Conservation (phyloP, 2,113 vertebrate genomes). For the Donacobius atricapilla region DNA sequence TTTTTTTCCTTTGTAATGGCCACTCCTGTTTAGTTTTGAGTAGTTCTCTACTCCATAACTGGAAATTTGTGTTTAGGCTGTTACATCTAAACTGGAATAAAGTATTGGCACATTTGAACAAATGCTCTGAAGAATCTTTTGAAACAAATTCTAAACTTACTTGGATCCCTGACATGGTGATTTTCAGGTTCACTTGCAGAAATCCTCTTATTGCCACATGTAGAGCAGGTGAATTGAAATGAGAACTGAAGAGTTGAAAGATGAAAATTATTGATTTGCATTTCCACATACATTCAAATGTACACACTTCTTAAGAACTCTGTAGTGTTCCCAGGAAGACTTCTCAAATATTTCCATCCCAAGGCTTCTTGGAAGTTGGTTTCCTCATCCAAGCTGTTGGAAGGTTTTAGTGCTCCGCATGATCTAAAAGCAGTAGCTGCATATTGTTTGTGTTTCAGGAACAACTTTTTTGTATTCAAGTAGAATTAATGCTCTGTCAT, state of each 20-base stretch:
- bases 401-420: background rate
- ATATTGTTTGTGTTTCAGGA: background rate
- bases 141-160: background rate
- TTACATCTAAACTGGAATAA: conserved; percentile 19
- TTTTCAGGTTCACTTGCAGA: background rate
- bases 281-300: background rate
- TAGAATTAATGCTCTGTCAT: background rate
- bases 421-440: conserved; percentile 13
- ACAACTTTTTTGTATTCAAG: background rate
- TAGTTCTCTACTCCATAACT: background rate
- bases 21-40: background rate
- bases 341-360: background rate
- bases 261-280: background rate
- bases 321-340: background rate
- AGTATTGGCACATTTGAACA: conserved; percentile 5
- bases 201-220: background rate
- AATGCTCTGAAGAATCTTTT: conserved; percentile 3
- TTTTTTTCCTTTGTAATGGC: background rate
- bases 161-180: background rate
- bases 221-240: background rate
- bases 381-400: background rate
- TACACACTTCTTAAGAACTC: background rate
- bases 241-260: background rate
- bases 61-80: background rate
- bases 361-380: background rate